A percentile compares a stretch with the other conserved stretches of the same genome.
These are phyloP conservation scores for Carapus acus DNA, from an alignment of 2,797 vertebrate genomes.

Conservation along the genomic window DNA sequence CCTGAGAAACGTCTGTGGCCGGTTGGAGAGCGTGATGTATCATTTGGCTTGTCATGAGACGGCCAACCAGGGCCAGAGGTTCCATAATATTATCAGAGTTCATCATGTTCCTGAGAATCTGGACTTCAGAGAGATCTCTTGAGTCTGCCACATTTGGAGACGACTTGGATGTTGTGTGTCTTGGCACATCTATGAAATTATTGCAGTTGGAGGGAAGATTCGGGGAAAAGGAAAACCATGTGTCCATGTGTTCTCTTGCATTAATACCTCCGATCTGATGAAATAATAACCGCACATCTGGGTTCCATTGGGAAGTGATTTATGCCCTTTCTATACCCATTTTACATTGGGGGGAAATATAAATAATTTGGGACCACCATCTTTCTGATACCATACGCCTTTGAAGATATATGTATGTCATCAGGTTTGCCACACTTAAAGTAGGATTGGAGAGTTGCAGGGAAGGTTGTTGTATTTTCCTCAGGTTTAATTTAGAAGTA, in stretches of 20 bases:
- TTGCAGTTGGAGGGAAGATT: slow-evolving; percentile 21
- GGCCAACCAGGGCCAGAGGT: slow-evolving; percentile 17
- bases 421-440: neutral
- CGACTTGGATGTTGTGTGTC: slow-evolving; percentile 38
- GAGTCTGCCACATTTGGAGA: slow-evolving; percentile 35
- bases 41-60: slow-evolving; percentile 1
- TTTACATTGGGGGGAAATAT: slow-evolving; percentile 3
- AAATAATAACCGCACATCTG: slow-evolving; percentile 45
- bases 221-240: slow-evolving; percentile 28
- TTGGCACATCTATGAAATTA: slow-evolving; percentile 36
- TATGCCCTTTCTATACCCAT: slow-evolving; percentile 27
- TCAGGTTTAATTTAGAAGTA: too few relatives aligned
- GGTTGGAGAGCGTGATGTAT: neutral
- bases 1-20: neutral
- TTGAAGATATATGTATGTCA: neutral
- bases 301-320: slow-evolving; percentile 35
- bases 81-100: slow-evolving; percentile 22
- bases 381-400: neutral
- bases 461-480: too few relatives aligned
- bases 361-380: neutral
- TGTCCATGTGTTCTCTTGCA: slow-evolving; percentile 36
- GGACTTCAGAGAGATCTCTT: slow-evolving; percentile 26
- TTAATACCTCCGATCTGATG: slow-evolving; percentile 38
- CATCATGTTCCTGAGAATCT: slow-evolving; percentile 35
- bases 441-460: too few relatives aligned